These are phyloP conservation scores for Eurosta solidaginis DNA, from an alignment of 1,140 invertebrate genomes.

Conservation along the genomic window DNA sequence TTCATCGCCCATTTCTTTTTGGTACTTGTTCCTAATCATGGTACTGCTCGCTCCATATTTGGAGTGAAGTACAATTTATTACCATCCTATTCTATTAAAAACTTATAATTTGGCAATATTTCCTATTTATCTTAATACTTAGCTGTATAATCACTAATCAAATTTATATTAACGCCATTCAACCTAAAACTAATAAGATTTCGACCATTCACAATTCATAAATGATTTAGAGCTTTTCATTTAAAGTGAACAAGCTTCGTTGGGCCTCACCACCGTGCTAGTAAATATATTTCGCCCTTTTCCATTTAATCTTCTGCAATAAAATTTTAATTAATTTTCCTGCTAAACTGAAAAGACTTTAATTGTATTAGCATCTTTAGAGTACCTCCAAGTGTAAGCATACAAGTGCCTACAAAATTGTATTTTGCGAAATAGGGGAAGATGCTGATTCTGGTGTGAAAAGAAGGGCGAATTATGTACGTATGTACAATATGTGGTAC, in stretches of 20 bases:
- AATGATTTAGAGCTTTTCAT: not conserved
- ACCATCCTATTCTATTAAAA: too few species aligned
- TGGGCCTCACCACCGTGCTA: not conserved
- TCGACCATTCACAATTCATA: conserved; percentile 10
- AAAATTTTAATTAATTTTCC: conserved; percentile 27
- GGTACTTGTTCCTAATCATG: too few species aligned
- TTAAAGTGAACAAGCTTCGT: not conserved
- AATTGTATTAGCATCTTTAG: conserved; percentile 26
- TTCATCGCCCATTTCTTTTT: too few species aligned
- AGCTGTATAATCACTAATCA: conserved; percentile 9
- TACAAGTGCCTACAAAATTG: conserved; percentile 2
- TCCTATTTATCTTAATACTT: conserved; percentile 2
- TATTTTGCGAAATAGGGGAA: not conserved
- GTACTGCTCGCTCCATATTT: too few species aligned
- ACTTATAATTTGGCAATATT: too few species aligned
- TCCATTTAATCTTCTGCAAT: conserved; percentile 21
- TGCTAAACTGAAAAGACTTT: conserved; percentile 24
- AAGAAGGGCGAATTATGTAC: not conserved
- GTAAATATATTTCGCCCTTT: not conserved
- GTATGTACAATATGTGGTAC: not conserved
- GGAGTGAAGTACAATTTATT: too few species aligned
- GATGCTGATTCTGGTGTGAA: not conserved
- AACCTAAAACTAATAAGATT: conserved; percentile 10
- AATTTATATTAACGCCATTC: conserved; percentile 4
- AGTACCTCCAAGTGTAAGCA: not conserved